A percentile compares a stretch with the other conserved stretches of the same genome.
phyloP scores from a whole-genome alignment of 2,113 vertebrate species.

The Mormyrus iriodes region DNA sequence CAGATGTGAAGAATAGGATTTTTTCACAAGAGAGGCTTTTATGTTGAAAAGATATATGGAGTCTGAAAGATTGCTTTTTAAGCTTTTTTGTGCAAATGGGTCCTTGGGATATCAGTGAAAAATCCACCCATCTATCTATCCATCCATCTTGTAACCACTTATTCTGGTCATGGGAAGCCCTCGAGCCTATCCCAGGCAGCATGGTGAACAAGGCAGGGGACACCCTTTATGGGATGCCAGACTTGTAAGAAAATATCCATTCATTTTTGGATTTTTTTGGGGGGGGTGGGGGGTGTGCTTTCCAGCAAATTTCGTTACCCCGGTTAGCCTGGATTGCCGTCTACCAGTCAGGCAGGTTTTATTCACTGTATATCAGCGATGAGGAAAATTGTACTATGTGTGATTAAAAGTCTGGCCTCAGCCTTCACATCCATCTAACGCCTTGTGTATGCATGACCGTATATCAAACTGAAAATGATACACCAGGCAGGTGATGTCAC shows the following conservation, averaged over 20 bases:
- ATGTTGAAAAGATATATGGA: background rate
- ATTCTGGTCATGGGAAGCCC: background rate
- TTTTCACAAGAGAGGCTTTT: background rate
- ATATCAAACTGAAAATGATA: constrained; percentile 10
- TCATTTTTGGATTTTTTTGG: background rate
- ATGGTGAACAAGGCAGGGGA: background rate
- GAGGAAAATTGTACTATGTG: constrained; percentile 8
- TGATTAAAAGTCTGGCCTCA: constrained; percentile 26
- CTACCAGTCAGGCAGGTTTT: background rate
- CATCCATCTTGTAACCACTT: background rate
- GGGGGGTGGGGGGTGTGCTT: background rate
- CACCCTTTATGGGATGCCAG: background rate
- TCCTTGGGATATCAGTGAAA: background rate
- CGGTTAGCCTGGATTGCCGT: background rate
- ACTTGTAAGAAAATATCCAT: background rate
- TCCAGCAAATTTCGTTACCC: background rate
- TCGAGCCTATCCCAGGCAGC: background rate
- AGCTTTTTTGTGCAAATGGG: background rate
- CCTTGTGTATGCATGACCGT: constrained; percentile 20
- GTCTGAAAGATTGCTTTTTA: background rate
- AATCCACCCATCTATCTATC: background rate
- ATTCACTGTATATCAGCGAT: background rate
- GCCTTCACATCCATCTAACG: constrained; percentile 14
- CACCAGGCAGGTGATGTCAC: background rate
- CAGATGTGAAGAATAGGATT: background rate